phyloP scores from a whole-genome alignment of 23 tunicate genomes.

The Oikopleura vanhoeffeni region DNA sequence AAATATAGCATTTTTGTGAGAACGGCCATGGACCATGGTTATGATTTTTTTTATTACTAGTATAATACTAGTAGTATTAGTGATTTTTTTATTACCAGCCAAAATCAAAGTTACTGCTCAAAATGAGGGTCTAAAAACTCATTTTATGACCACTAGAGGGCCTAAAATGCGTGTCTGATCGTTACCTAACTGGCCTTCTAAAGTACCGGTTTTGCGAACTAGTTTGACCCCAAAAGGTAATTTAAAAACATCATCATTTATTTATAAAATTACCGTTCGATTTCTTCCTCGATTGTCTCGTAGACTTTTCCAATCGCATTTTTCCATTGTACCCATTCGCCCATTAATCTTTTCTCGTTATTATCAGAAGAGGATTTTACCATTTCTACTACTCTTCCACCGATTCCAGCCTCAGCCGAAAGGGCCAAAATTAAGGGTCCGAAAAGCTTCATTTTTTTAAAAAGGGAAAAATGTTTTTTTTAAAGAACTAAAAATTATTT shows the following conservation, averaged over 20 bases:
- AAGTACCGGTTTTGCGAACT: background rate
- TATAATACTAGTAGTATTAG: too few species aligned
- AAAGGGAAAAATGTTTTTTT: too few species aligned
- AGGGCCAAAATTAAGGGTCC: background rate
- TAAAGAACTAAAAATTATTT: too few species aligned
- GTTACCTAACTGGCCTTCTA: too few species aligned
- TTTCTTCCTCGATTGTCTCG: conserved; percentile 12
- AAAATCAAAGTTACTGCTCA: too few species aligned
- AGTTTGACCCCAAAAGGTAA: background rate
- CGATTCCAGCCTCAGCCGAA: background rate
- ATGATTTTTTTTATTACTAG: too few species aligned
- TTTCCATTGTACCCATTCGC: background rate
- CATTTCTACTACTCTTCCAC: background rate
- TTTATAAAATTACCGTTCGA: background rate
- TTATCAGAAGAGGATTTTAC: background rate
- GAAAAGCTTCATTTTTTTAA: background rate
- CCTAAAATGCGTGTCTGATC: too few species aligned
- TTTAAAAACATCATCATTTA: background rate
- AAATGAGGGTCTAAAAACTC: too few species aligned
- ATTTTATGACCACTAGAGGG: too few species aligned
- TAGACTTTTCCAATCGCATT: background rate
- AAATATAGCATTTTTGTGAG: too few species aligned
- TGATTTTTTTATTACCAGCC: too few species aligned
- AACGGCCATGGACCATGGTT: too few species aligned
- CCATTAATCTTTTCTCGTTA: background rate